Base-by-base conservation (phyloP, 1,140 invertebrate species). In the Brachionus rubens region DNA sequence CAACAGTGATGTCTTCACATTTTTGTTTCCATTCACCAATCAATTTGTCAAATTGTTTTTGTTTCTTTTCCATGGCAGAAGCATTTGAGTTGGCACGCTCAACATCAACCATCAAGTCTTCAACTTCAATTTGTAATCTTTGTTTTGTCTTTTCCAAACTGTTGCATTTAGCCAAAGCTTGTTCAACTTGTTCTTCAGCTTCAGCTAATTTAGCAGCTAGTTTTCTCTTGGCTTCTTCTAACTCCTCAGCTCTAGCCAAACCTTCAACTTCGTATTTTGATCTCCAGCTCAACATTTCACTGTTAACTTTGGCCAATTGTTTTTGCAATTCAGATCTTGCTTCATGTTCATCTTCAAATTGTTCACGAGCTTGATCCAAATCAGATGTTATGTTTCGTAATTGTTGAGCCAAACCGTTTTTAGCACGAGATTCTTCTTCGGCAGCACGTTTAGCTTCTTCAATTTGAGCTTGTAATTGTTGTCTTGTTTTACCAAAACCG, bases 1-100 rank as follows among this genome's bases (percentile, higher is more conserved):
- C 96, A 80, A 92, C 91, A 79, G 93, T 91, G 78, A 99, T 89
- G 84, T 98, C 95, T 81, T 97, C 93, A 82, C 94, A 93, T 88
- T 98, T 98, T 86, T 96, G 91, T 87, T 98, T 98, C 96, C 96
- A 99, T 91, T 99, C 96, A 79, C 92, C 91, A 84, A 99, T 93
- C 85, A 97, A 94, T 87, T 98, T 98, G 89, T 99, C 96, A 88
- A 99, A 98, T 79, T 92, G 92, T 88, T 98, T 97, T 87, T 98
- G 95, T 87, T 97, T 98, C 92, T 99, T 99, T 87, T 99, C 96
- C 79, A 97, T 91, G 77, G 93, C 91, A 83, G 92, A 93, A 81
- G 95, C 94, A 81, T 97, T 72, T 14, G 16, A 26, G 79, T 79
- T 79, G 75, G 84, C 83, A 83, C 95, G 90, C 86, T 99, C 96